Conservation (phyloP, 2,113 vertebrate species). For the Ovis canadensis region DNA sequence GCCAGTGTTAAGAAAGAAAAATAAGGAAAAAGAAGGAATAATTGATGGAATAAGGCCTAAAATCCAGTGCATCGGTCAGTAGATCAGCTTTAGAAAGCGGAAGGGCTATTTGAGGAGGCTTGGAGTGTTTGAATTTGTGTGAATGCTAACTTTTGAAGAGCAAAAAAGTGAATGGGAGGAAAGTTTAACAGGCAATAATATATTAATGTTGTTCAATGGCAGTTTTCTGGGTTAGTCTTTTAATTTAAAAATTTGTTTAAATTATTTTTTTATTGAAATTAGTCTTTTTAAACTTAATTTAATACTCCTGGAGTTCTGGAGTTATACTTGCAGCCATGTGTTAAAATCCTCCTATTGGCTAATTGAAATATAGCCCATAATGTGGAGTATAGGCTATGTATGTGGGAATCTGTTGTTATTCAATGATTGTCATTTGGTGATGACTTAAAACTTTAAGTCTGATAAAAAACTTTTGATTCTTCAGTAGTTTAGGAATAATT, state of each 20-base stretch:
- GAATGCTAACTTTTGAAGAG: not conserved
- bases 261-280: not conserved
- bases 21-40: not conserved
- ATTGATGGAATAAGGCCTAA: not conserved
- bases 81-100: not conserved
- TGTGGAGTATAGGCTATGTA: not conserved
- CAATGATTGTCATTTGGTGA: not conserved
- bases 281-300: not conserved
- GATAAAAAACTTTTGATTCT: not conserved
- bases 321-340: not conserved
- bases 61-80: not conserved
- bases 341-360: not conserved
- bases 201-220: not conserved
- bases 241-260: not conserved
- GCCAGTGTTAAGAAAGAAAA: not conserved
- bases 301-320: not conserved
- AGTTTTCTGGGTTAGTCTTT: not conserved
- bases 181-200: not conserved
- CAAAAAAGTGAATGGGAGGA: not conserved
- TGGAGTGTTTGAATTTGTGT: not conserved
- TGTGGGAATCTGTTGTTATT: not conserved
- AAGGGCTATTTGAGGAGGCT: not conserved
- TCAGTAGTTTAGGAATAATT: not conserved
- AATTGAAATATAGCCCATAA: not conserved
- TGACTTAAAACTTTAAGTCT: conserved; percentile 13